phyloP scores from a whole-genome alignment of 2,888 invertebrate genomes.

The Parochlus steinenii region DNA sequence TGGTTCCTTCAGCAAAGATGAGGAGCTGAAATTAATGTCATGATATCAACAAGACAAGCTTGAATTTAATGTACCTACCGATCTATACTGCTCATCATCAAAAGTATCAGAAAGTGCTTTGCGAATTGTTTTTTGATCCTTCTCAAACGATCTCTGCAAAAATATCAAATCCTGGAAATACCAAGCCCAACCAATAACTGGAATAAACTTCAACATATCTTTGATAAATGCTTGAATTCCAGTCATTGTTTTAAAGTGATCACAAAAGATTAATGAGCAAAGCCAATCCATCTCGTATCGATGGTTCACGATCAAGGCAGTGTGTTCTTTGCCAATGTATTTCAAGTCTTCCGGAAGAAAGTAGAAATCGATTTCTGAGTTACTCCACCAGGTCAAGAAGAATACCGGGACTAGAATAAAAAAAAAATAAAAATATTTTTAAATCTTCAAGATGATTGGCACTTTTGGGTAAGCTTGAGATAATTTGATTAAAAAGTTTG shows the following conservation, averaged over 20 bases:
- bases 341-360: conserved; percentile 56
- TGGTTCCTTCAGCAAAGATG: conserved; percentile 86
- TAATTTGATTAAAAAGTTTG: no score
- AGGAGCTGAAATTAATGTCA: no score
- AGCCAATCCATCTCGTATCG: conserved; percentile 84
- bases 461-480: no score
- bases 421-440: no score
- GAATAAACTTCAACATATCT: conserved; percentile 44
- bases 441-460: no score
- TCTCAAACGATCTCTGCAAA: conserved; percentile 68
- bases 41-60: no score
- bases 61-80: no score
- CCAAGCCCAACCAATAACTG: conserved; percentile 83
- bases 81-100: no score
- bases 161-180: conserved; percentile 79
- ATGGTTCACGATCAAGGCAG: conserved; percentile 73
- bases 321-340: conserved; percentile 67
- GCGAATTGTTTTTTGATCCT: conserved; percentile 60
- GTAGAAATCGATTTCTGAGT: conserved; percentile 47
- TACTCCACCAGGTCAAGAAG: conserved; percentile 80
- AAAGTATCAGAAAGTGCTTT: conserved; percentile 55
- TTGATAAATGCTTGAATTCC: conserved; percentile 2
- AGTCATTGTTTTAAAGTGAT: conserved; percentile 1
- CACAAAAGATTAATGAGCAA: conserved; percentile 51
- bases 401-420: conserved; percentile 73